phyloP scores from a whole-genome alignment of 2,797 vertebrate genomes.

The Acanthurus lineatus region DNA sequence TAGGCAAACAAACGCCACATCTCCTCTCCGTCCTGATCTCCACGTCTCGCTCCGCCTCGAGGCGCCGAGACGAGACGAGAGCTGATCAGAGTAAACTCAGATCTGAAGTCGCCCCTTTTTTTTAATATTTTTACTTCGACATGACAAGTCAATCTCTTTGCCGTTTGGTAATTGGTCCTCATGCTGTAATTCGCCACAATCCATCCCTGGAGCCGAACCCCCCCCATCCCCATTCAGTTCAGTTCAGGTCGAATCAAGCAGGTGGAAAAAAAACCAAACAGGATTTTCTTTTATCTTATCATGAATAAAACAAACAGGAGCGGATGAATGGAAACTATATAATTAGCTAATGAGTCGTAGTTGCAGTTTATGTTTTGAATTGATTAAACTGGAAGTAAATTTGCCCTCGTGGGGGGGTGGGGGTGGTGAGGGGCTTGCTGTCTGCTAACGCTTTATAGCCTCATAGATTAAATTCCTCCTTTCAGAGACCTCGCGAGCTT shows the following conservation, averaged over 20 bases:
- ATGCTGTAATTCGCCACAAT: conserved; percentile 22
- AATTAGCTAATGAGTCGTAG: conserved; percentile 60
- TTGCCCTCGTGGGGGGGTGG: conserved; percentile 7
- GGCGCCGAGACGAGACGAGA: conserved; percentile 25
- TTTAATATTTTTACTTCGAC: conserved; percentile 21
- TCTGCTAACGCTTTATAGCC: conserved; percentile 57
- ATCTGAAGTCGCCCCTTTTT: conserved; percentile 30
- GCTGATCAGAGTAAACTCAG: conserved; percentile 43
- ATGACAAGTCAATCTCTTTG: conserved; percentile 40
- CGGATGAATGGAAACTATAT: conserved; percentile 39
- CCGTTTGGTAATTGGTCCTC: conserved; percentile 59
- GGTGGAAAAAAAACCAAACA: conserved; percentile 9
- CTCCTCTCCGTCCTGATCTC: conserved; percentile 24
- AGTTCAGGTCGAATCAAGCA: conserved; percentile 23
- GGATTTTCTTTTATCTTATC: conserved; percentile 27
- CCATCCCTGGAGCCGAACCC: conserved; percentile 16
- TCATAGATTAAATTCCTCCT: conserved; percentile 45
- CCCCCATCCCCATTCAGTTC: conserved; percentile 8
- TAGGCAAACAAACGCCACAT: conserved; percentile 32
- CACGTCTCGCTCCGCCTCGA: conserved; percentile 27
- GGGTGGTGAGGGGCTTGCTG: no score
- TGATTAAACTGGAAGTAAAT: conserved; percentile 58
- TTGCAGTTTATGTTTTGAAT: conserved; percentile 62
- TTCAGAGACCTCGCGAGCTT: conserved; percentile 46
- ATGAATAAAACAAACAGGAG: conserved; percentile 31